phyloP scores from a whole-genome alignment of 92 coral and sea anemone genomes.

The Micromussa lordhowensis region DNA sequence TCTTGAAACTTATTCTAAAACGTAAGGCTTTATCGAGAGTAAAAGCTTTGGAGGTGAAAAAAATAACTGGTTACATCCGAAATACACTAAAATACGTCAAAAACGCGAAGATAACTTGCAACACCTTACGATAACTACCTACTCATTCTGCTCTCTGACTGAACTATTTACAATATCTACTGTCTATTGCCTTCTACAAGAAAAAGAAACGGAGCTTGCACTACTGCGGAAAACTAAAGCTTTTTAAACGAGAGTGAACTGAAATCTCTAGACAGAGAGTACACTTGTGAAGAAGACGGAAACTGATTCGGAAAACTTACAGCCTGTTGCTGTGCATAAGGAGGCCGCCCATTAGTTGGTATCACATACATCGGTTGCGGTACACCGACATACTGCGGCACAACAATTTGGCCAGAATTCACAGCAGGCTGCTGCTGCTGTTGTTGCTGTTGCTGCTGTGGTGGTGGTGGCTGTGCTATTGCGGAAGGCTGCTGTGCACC shows the following conservation, averaged over 20 bases:
- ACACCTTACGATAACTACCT: conserved; percentile 10
- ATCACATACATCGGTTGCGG: conserved; percentile 87
- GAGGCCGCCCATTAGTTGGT: conserved; percentile 72
- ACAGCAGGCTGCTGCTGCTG: conserved; percentile 61
- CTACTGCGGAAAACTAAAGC: not conserved
- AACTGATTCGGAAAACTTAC: conserved; percentile 59
- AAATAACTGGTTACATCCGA: conserved; percentile 18
- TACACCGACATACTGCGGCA: conserved; percentile 76
- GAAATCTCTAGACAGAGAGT: conserved; percentile 42
- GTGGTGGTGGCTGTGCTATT: conserved; percentile 47
- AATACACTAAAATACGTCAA: conserved; percentile 1
- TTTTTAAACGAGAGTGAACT: conserved; percentile 48
- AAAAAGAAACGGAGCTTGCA: conserved; percentile 5
- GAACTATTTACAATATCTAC: conserved; percentile 4
- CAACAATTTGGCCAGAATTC: conserved; percentile 62
- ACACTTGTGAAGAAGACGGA: conserved; percentile 21
- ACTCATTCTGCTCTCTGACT: conserved; percentile 14
- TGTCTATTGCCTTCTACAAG: conserved; percentile 6
- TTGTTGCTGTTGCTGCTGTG: conserved; percentile 64
- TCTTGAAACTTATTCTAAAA: not conserved
- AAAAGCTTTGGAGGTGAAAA: not conserved
- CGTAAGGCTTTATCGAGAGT: not conserved
- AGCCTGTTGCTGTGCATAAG: conserved; percentile 80
- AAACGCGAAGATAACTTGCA: conserved; percentile 7
- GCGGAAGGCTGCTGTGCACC: conserved; percentile 60